Evolutionary conservation across 2,888 invertebrate genomes (phyloP), one percentile per base, ranked within the genome.

Genomic region (Plebejus anna): DNA sequence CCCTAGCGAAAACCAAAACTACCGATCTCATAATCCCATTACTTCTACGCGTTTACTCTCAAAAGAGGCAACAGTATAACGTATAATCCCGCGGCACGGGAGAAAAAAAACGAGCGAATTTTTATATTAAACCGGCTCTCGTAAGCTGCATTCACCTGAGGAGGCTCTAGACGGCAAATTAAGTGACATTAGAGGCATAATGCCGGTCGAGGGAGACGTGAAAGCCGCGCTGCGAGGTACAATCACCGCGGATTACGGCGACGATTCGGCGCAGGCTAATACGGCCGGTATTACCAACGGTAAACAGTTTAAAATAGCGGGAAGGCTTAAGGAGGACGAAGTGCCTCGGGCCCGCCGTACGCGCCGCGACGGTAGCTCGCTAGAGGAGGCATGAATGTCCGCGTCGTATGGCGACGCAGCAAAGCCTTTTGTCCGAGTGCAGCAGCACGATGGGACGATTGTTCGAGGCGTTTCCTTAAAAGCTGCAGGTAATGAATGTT

Each of bases 121-220:
- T 91, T 92, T 90, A 91, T 92, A 91, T 92, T 90, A 92, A 93
- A 91, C 89, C 88, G 83, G 87, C 88, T 86, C 88, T 87, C 83
- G 88, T 85, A 84, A 85, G 88, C 89, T 88, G 91, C 90, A 90
- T 92, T 91, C 90, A 92, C 90, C 89, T 91, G 90, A 91, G 91
- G 88, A 87, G 87, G 88, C 90, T 86, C 92, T 91, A 91, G 90
- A 92, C 92, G 89, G 90, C 88, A 91, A 92, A 93, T 93, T 93
- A 91, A 92, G 92, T 92, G 92, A 92, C 91, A 92, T 92, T 92
- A 93, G 88, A 87, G 89, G 87, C 84, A 92, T 92, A 92, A 92
- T 92, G 89, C 88, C 86, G 83, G 86, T 84, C 87, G 88, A 86
- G 89, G 89, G 87, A 87, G 87, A 89, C 87, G 88, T 90, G 90